Conservation (phyloP, 2,797 vertebrate genomes). For the Trachurus trachurus region DNA sequence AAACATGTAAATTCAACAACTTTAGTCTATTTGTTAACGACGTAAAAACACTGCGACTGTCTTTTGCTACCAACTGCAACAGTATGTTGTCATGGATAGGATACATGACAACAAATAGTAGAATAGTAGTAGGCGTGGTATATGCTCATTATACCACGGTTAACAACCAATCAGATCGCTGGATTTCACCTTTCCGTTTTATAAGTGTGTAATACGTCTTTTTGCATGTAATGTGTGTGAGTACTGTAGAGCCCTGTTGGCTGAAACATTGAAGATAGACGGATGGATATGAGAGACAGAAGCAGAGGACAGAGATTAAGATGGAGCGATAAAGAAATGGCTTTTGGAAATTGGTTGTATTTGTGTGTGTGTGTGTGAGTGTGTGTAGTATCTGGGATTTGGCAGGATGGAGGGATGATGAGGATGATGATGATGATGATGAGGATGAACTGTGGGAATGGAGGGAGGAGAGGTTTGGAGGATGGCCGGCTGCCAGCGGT, state of each 20-base stretch:
- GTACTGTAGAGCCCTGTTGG: neutral
- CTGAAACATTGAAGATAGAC: neutral
- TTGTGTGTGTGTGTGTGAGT: neutral
- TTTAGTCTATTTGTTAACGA: no score
- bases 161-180: no score
- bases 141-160: no score
- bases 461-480: constrained; percentile 7
- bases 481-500: constrained; percentile 13
- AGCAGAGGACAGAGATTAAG: constrained; percentile 12
- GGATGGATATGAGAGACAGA: neutral
- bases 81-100: no score
- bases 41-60: no score
- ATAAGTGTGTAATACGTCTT: neutral
- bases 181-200: no score
- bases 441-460: constrained; percentile 32
- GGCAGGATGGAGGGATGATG: constrained; percentile 21
- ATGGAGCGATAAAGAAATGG: constrained; percentile 20
- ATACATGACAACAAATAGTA: no score
- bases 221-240: neutral
- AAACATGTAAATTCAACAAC: no score
- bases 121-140: no score
- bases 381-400: constrained; percentile 12
- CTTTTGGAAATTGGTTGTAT: constrained; percentile 9
- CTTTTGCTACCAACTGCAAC: no score
- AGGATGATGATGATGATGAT: neutral